Conservation (phyloP, 2,113 vertebrate genomes). For the Cygnus buccinator region DNA sequence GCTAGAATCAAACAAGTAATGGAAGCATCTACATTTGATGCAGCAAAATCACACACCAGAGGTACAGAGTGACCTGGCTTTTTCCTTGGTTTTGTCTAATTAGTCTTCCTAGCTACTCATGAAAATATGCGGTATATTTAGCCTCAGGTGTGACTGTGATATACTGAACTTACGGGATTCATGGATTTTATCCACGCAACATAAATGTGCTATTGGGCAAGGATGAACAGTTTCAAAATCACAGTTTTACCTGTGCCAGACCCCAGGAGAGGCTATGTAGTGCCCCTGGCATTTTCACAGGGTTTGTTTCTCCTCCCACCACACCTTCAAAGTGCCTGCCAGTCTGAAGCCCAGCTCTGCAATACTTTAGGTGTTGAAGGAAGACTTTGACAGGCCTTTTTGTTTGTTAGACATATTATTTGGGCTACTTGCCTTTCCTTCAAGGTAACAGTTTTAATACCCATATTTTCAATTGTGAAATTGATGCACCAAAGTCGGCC, state of each 20-base stretch:
- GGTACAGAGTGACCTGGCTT: not conserved
- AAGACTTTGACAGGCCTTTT: not conserved
- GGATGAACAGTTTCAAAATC: not conserved
- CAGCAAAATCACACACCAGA: not conserved
- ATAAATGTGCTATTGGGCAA: not conserved
- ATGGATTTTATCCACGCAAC: not conserved
- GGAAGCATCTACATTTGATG: slow-evolving; percentile 28
- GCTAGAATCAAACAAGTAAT: slow-evolving; percentile 54
- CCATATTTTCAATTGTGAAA: not conserved
- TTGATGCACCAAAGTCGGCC: not conserved
- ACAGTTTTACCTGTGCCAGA: not conserved
- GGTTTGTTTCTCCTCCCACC: not conserved
- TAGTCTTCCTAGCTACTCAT: slow-evolving; percentile 1
- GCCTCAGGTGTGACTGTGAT: not conserved
- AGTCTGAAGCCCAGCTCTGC: not conserved
- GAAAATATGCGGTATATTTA: not conserved
- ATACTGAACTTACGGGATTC: not conserved
- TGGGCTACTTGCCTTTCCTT: not conserved
- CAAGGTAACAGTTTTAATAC: not conserved
- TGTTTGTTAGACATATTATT: not conserved
- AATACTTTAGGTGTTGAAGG: not conserved
- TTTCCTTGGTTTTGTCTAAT: not conserved
- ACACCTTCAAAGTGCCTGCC: not conserved
- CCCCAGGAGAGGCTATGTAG: not conserved
- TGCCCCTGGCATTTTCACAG: not conserved